Conservation (phyloP, 2,888 invertebrate species). For the Chymomyza caudatula region DNA sequence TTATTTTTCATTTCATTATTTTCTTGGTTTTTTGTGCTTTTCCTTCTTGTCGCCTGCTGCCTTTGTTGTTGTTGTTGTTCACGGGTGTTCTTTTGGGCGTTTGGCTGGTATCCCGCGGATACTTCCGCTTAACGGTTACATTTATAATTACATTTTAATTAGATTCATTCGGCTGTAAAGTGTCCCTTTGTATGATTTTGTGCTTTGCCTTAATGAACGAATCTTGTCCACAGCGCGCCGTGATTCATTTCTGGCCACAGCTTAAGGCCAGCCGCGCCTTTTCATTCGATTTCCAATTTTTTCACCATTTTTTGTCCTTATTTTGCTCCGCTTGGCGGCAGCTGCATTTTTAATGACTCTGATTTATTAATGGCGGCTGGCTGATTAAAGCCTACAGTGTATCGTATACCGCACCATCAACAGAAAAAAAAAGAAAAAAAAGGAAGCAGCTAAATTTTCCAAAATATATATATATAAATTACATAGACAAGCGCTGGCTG, state of each 20-base stretch:
- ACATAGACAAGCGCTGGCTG: constrained; percentile 46
- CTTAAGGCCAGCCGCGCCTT: constrained; percentile 37
- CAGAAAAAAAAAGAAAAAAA: constrained; percentile 23
- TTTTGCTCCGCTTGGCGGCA: constrained; percentile 9
- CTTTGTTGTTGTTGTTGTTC: neutral
- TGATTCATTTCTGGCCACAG: constrained; percentile 35
- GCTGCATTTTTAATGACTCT: constrained; percentile 77
- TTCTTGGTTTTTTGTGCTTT: constrained; percentile 12
- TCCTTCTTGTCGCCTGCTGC: neutral
- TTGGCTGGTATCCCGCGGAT: constrained; percentile 75
- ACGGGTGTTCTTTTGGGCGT: constrained; percentile 15
- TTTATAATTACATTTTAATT: constrained; percentile 79
- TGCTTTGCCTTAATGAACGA: constrained; percentile 62
- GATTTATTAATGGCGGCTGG: constrained; percentile 77
- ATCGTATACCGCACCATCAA: constrained; percentile 6
- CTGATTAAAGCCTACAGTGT: constrained; percentile 72
- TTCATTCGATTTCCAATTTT: constrained; percentile 66
- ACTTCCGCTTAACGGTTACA: constrained; percentile 77
- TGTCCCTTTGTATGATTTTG: constrained; percentile 76
- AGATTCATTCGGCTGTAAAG: constrained; percentile 79
- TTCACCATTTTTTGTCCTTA: constrained; percentile 31
- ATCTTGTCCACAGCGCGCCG: constrained; percentile 2
- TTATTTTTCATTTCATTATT: constrained; percentile 60
- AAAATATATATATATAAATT: constrained; percentile 68
- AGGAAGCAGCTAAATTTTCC: constrained; percentile 21